phyloP scores from a whole-genome alignment of 2,797 vertebrate species.

The Phataginus tetradactyla region DNA sequence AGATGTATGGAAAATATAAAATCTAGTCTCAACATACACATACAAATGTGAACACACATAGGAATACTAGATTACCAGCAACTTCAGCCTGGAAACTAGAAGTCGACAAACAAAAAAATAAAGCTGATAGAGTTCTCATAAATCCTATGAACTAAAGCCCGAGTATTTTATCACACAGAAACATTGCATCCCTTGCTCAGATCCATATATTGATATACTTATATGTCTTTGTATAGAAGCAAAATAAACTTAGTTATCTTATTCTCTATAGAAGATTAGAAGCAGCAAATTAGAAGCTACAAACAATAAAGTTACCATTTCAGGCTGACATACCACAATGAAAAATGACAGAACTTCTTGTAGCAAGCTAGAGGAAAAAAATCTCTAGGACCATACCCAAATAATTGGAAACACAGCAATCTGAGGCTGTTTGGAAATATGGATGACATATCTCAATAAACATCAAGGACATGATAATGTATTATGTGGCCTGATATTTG shows the following conservation, averaged over 20 bases:
- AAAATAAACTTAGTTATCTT: constrained; percentile 1
- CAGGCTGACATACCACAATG: not conserved
- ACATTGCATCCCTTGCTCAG: not conserved
- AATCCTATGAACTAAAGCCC: not conserved
- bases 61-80: not conserved
- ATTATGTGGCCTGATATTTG: not conserved
- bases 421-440: not conserved
- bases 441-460: constrained; percentile 18
- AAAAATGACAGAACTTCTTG: constrained; percentile 19
- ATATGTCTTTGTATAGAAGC: not conserved
- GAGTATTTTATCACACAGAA: not conserved
- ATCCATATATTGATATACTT: not conserved
- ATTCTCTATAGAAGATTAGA: not conserved
- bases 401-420: not conserved
- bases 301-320: constrained; percentile 30
- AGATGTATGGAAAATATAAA: not conserved
- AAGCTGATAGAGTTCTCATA: not conserved
- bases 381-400: not conserved
- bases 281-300: not conserved
- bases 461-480: not conserved
- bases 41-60: not conserved
- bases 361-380: not conserved
- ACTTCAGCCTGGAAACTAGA: not conserved
- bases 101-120: not conserved
- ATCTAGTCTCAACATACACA: not conserved